These are phyloP conservation scores for Lasiurus borealis DNA, from an alignment of 2,113 vertebrate species.

Conservation along the genomic window DNA sequence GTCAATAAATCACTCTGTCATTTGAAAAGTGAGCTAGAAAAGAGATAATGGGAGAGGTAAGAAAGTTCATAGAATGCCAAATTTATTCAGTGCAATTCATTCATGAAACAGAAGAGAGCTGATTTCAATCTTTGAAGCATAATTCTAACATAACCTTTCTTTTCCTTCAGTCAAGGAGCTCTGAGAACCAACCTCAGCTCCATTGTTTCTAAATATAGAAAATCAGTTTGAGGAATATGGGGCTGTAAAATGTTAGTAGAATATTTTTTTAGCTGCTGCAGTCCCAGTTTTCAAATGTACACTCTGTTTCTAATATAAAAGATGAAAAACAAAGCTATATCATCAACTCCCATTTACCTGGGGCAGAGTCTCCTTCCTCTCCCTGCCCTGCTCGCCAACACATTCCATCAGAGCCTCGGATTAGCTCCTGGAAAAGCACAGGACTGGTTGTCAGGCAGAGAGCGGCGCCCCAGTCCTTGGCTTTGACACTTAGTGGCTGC, in stretches of 20 bases:
- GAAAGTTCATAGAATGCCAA: constrained; percentile 78
- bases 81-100: constrained; percentile 77
- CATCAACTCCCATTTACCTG: not conserved
- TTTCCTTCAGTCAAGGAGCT: constrained; percentile 57
- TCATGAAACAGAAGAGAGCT: constrained; percentile 70
- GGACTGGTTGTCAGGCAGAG: accelerated
- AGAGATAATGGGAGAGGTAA: constrained; percentile 77
- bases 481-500: not conserved
- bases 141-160: constrained; percentile 70
- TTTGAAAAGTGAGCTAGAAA: constrained; percentile 78
- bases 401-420: not conserved
- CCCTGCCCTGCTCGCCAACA: not conserved
- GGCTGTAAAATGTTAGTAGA: not conserved
- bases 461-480: not conserved
- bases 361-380: not conserved
- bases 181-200: constrained; percentile 61
- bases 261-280: constrained; percentile 17
- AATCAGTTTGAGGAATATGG: constrained; percentile 48
- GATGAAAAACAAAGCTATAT: not conserved
- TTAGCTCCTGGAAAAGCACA: not conserved
- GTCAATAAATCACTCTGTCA: constrained; percentile 88
- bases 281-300: not conserved
- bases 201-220: constrained; percentile 60
- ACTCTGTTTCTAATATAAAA: not conserved
- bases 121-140: constrained; percentile 64